These are phyloP conservation scores for Zaprionus lachaisei DNA, from an alignment of 1,140 invertebrate species.

Conservation along the genomic window DNA sequence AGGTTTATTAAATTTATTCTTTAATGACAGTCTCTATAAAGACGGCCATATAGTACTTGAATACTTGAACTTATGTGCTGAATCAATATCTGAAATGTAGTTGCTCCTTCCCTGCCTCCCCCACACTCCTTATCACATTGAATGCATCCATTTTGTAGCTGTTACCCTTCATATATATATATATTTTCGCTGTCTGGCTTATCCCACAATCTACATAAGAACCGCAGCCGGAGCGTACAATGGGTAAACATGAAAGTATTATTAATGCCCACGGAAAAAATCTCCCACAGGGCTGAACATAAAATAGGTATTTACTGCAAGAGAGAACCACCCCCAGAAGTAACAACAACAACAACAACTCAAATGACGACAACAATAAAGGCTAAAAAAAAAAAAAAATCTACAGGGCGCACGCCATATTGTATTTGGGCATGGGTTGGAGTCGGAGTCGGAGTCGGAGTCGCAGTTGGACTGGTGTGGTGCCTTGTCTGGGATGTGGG, in stretches of 20 bases:
- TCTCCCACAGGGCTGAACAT: conserved; percentile 71
- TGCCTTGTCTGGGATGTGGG: conserved; percentile 23
- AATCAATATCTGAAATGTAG: not conserved
- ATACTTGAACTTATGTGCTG: not conserved
- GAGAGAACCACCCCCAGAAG: conserved; percentile 57
- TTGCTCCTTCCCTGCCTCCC: not conserved
- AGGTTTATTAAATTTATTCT: not conserved
- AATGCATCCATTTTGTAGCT: conserved; percentile 40
- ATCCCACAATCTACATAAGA: conserved; percentile 53
- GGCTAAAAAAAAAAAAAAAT: conserved; percentile 41
- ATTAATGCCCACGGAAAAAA: conserved; percentile 59
- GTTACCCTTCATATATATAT: conserved; percentile 6
- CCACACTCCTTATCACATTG: not conserved
- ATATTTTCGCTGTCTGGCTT: conserved; percentile 25
- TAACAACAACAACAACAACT: not conserved
- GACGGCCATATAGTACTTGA: not conserved
- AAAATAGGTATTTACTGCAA: conserved; percentile 67
- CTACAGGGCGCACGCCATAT: conserved; percentile 45
- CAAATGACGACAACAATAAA: conserved; percentile 23
- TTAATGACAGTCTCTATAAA: not conserved
- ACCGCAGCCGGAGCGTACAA: conserved; percentile 48
- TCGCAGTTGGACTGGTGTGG: conserved; percentile 8
- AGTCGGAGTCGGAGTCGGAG: conserved; percentile 51
- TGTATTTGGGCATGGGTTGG: conserved; percentile 35
- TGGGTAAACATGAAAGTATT: conserved; percentile 57